phyloP scores from a whole-genome alignment of 1,140 invertebrate species.

The Bilobella aurantiaca region DNA sequence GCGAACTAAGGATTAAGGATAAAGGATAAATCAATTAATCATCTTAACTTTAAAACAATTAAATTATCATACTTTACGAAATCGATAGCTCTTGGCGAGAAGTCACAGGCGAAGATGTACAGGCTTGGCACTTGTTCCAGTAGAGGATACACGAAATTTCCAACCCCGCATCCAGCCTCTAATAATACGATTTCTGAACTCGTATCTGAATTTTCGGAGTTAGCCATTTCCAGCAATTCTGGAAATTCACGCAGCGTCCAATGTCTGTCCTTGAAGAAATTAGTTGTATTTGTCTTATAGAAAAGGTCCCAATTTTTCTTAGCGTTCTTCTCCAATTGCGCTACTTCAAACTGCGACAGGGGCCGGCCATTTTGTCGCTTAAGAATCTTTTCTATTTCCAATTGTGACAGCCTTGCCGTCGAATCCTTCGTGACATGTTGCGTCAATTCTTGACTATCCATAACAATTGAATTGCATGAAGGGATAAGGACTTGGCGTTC shows the following conservation, averaged over 20 bases:
- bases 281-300: constrained; percentile 82
- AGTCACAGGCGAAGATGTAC: constrained; percentile 84
- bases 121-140: constrained; percentile 62
- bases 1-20: constrained; percentile 28
- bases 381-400: constrained; percentile 52
- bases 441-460: too few species aligned
- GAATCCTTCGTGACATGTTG: too few species aligned
- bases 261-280: constrained; percentile 94
- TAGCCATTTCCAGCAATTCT: constrained; percentile 54
- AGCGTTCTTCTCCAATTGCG: constrained; percentile 72
- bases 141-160: constrained; percentile 90
- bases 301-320: constrained; percentile 95
- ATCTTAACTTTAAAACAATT: background rate
- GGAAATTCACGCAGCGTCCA: constrained; percentile 93
- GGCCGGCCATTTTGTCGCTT: constrained; percentile 57
- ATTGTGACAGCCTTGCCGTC: too few species aligned
- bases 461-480: too few species aligned
- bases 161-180: constrained; percentile 94
- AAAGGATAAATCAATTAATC: background rate
- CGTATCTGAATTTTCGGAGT: constrained; percentile 38
- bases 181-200: constrained; percentile 45
- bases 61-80: constrained; percentile 55
- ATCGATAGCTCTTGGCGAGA: constrained; percentile 79
- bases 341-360: constrained; percentile 64
- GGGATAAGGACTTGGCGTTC: too few species aligned